phyloP scores from a whole-genome alignment of 2,113 vertebrate genomes.

The Notarius lentiginosus region DNA sequence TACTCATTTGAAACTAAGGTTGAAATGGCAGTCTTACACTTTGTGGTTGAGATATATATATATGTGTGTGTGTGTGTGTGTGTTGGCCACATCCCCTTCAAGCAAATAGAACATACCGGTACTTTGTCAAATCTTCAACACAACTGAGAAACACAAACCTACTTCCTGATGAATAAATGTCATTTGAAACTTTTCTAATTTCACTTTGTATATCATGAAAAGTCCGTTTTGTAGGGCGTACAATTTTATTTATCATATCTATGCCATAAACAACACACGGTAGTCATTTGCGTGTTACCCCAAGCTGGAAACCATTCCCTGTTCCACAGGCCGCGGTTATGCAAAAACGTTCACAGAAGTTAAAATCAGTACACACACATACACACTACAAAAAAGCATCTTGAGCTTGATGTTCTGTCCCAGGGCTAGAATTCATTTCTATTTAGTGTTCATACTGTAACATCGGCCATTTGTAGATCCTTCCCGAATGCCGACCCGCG shows the following conservation, averaged over 20 bases:
- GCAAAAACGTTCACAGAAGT: conserved; percentile 25
- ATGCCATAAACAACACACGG: conserved; percentile 4
- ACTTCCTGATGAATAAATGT: not conserved
- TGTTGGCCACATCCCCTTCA: not conserved
- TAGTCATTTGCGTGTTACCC: conserved; percentile 5
- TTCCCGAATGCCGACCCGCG: not conserved
- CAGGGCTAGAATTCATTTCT: not conserved
- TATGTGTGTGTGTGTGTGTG: not conserved
- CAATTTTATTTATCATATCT: not conserved
- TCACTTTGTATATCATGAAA: not conserved
- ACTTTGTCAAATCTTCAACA: not conserved
- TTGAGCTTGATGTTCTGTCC: not conserved
- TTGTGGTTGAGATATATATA: not conserved
- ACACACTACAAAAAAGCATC: not conserved
- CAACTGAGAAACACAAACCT: not conserved
- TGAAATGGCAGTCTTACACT: not conserved
- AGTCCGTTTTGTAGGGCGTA: not conserved
- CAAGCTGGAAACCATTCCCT: conserved; percentile 32
- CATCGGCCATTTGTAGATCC: not conserved
- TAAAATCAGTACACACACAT: not conserved
- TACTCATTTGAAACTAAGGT: not conserved
- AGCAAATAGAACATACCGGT: not conserved
- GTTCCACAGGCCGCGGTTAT: conserved; percentile 1
- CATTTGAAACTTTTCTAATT: not conserved
- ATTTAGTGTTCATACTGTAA: not conserved